A percentile compares a stretch with the other conserved stretches of the same genome.
Evolutionary conservation across 1,140 invertebrate genomes (phyloP).

Genomic region (Drosophila ercepeae): DNA sequence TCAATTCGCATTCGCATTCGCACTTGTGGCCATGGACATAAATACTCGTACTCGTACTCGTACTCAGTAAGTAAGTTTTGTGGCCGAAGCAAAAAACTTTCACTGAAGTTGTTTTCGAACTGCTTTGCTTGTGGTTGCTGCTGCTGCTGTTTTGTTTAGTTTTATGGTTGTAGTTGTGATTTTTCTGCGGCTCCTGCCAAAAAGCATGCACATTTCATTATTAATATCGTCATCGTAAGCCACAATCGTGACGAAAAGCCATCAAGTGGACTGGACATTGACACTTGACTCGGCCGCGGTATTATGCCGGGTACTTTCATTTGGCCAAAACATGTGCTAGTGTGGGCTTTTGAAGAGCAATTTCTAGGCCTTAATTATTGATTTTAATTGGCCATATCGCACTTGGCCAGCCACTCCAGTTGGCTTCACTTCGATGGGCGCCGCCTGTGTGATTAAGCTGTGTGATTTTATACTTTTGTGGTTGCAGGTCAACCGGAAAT

Average conservation of each 20-base stretch:
- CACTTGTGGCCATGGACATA: slow-evolving; percentile 44
- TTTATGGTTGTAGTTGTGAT: background rate
- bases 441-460: background rate
- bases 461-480: slow-evolving; percentile 4
- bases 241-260: slow-evolving; percentile 74
- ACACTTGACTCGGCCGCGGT: slow-evolving; percentile 58
- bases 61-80: slow-evolving; percentile 31
- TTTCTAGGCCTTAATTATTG: slow-evolving; percentile 56
- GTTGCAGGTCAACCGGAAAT: slow-evolving; percentile 61
- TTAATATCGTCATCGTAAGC: slow-evolving; percentile 67
- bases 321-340: slow-evolving; percentile 39
- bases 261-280: slow-evolving; percentile 75
- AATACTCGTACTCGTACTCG: slow-evolving; percentile 19
- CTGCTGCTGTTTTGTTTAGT: background rate
- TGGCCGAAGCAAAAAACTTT: slow-evolving; percentile 59
- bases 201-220: slow-evolving; percentile 75
- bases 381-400: slow-evolving; percentile 61
- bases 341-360: slow-evolving; percentile 24
- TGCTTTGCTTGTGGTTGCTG: slow-evolving; percentile 24
- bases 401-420: slow-evolving; percentile 26
- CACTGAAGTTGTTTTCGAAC: slow-evolving; percentile 68
- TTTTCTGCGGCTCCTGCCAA: slow-evolving; percentile 68
- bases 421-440: slow-evolving; percentile 32
- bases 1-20: slow-evolving; percentile 48
- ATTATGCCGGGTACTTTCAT: slow-evolving; percentile 63